Base-by-base conservation (phyloP, 1,140 invertebrate genomes). In the Anthonomus grandis region DNA sequence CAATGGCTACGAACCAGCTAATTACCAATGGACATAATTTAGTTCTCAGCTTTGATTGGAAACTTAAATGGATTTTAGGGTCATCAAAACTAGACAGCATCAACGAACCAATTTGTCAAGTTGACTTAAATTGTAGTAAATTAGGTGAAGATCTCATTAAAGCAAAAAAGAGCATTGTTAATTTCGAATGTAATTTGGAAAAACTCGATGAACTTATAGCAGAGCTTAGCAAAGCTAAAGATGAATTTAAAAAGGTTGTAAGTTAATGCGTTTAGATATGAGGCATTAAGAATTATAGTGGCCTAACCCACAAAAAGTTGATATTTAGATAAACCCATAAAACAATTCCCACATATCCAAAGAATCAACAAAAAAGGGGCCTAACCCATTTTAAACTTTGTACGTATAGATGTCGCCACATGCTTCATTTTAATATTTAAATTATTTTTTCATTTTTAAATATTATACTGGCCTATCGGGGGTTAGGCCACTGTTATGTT, bases 11-110 rank as follows among this genome's bases (percentile, higher is more conserved):
- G 38, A 59, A 65, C 17, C 48, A 57, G 44, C 45, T 73, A 25
- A 5, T 62, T 3, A 56, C 59, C 8, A 59, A 37, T 41, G 59
- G 59, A 44, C 46, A 62, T 38, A 60, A 38, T 21, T 42, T 73
- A 15, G 65, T 72, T 13, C 62, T 70, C 62, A 69, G 67, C 59
- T 62, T 69, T 39, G 70, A 73, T 57, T 73, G 71, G 71, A 72
- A 66, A 54, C 31, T 73, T 24, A 72, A 71, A 56, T 73, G 70
- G 71, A 47, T 73, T 4, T 39, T 72, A 18, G 71, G 71, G 9
- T 68, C 63, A 54, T 73, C 71, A 12, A 68, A 64, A 24, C 54
- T 70, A 34, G 48, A 59, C 18, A 45, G 61, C 19, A 27, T 68
- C n/a, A 60, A 62, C 39, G 64, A 73, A 57, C 64, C 69, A 8